phyloP scores from a whole-genome alignment of 2,113 vertebrate genomes.

The Erinaceus europaeus region DNA sequence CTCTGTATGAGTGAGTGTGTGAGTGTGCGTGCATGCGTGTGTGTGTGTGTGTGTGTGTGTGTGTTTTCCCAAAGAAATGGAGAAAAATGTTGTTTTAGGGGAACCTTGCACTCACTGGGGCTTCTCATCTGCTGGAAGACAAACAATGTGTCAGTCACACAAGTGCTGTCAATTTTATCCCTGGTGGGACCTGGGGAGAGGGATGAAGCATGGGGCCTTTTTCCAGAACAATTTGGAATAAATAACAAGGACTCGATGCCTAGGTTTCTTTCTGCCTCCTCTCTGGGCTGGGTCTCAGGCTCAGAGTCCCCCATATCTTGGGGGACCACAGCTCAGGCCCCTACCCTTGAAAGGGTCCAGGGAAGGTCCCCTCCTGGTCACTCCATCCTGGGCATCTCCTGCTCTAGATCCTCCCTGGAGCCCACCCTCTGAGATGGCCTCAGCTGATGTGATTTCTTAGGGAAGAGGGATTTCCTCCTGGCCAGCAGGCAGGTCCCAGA shows the following conservation, averaged over 20 bases:
- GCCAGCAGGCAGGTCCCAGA: too few species aligned
- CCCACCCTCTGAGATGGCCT: accelerated
- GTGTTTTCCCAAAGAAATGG: slow-evolving; percentile 55
- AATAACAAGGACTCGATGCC: too few species aligned
- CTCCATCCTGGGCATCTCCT: background rate
- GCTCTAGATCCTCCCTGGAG: background rate
- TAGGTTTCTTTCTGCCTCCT: background rate
- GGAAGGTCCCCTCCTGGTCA: too few species aligned
- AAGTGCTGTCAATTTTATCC: slow-evolving; percentile 54
- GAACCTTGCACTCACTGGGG: slow-evolving; percentile 70
- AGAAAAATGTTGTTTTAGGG: slow-evolving; percentile 74
- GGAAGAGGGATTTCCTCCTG: too few species aligned
- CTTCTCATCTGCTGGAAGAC: slow-evolving; percentile 72
- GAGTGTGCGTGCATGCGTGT: background rate
- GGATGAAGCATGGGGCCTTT: background rate
- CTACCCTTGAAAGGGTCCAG: background rate
- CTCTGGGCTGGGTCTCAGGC: background rate
- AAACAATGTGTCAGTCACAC: slow-evolving; percentile 45
- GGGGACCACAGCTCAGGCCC: background rate
- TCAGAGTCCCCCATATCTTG: background rate
- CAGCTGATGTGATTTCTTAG: accelerated
- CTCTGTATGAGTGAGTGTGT: background rate
- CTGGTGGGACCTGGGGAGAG: background rate
- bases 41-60: too few species aligned
- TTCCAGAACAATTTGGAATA: background rate